Conservation (phyloP, 2,113 vertebrate genomes). For the Sterrhoptilus dennistouni region DNA sequence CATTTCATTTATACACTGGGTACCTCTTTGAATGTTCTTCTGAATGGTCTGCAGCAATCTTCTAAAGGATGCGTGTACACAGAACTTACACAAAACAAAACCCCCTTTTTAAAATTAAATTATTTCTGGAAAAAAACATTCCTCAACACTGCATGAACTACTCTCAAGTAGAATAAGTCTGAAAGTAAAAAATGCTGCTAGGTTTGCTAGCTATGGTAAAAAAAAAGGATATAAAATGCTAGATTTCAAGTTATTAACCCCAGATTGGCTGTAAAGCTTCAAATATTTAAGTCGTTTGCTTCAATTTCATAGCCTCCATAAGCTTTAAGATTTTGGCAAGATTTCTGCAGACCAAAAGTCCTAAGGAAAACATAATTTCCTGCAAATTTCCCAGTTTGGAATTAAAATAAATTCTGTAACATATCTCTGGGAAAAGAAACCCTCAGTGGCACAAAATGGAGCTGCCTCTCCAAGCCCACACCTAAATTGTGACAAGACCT, state of each 20-base stretch:
- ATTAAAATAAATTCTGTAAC: neutral
- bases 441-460: neutral
- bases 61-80: neutral
- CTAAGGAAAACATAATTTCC: neutral
- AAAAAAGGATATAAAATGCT: neutral
- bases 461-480: neutral
- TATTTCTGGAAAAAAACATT: neutral
- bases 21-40: neutral
- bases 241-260: slow-evolving; percentile 32
- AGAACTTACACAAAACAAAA: neutral
- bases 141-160: neutral
- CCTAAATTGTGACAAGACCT: neutral
- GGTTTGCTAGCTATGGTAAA: neutral
- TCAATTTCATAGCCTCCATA: slow-evolving; percentile 42
- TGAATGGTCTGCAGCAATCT: neutral
- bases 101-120: neutral
- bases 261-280: slow-evolving; percentile 56
- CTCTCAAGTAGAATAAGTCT: neutral
- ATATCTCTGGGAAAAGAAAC: neutral
- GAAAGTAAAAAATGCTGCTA: slow-evolving; percentile 31
- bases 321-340: neutral
- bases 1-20: neutral
- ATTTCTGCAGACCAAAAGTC: slow-evolving; percentile 1
- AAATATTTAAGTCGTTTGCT: slow-evolving; percentile 35
- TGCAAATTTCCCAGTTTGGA: neutral